These are phyloP conservation scores for Oxyura jamaicensis DNA, from an alignment of 2,113 vertebrate species.

Conservation along the genomic window DNA sequence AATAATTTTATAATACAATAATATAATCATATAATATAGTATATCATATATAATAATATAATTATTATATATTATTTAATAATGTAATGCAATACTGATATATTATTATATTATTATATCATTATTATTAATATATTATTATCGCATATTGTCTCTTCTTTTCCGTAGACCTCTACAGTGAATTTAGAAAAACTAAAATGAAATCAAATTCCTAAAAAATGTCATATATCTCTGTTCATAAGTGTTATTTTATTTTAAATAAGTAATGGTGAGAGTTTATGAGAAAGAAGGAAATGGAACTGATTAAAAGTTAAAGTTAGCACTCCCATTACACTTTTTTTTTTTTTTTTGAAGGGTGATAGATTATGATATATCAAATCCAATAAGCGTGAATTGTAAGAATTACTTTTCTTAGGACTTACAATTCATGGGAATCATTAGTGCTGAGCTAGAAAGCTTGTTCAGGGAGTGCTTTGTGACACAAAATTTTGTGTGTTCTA, in stretches of 20 bases:
- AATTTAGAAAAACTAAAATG: not conserved
- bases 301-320: slow-evolving; percentile 58
- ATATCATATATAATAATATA: no score
- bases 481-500: not conserved
- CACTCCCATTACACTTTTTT: slow-evolving; percentile 13
- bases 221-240: not conserved
- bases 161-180: not conserved
- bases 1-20: no score
- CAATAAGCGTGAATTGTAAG: slow-evolving; percentile 25
- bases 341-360: slow-evolving; percentile 13
- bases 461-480: not conserved
- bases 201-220: not conserved
- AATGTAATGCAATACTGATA: no score
- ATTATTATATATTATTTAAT: no score
- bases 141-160: not conserved
- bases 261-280: slow-evolving; percentile 33
- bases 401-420: slow-evolving; percentile 43
- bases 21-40: no score
- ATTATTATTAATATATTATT: no score
- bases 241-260: slow-evolving; percentile 63
- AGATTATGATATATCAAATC: slow-evolving; percentile 28
- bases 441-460: not conserved
- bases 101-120: no score
- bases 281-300: slow-evolving; percentile 61
- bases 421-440: slow-evolving; percentile 53